Evolutionary conservation across 2,113 vertebrate genomes (phyloP), one percentile per base, ranked within the genome.

Genomic region (Siphamia tubifer): DNA sequence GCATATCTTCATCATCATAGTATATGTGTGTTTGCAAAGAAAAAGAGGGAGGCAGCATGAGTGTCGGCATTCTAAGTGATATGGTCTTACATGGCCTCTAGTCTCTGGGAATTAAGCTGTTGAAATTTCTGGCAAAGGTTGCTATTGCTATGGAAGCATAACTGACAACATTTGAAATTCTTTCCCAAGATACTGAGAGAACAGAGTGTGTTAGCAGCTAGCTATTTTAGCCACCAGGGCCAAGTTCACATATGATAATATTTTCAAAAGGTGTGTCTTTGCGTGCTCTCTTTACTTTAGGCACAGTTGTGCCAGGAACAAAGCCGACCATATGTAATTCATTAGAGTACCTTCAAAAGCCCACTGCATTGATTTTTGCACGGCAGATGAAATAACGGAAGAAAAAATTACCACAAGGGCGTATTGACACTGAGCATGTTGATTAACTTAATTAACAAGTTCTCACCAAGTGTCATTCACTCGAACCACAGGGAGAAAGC

Each of bases 191-290:
- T 27, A 53, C 45, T 19, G 15, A 74, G 54, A 71, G 45, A 76
- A 54, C 54, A 63, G 31, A 63, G 27, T 39, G 48, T 53, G 34
- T 74, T 42, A 54, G 24, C 70, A 51, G 20, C 30, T 61, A 47
- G 61, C 78, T 77, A 56, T 74, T 87, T 83, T 77, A 62, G 48
- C 74, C 51, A 65, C 44, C 15, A 17, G 54, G 72, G 45, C 48
- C 48, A 52, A 80, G 72, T 83, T 76, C 77, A 75, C 66, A 73
- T 81, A 72, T 81, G 44, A 84, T 76, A 86, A 86, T 90, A 87
- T 90, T 90, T 87, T 80, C 69, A 61, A 82, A 90, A 90, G 87
- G 88, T 81, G 84, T 90, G 88, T 87, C 83, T 66, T 32, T 58
- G 17, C 78, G 69, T 35, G 55, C 27, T 74, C 20, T 60, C 38